Evolutionary conservation across 2,797 vertebrate species (phyloP), one percentile per base, ranked within the genome.

Genomic region (Hipposideros larvatus): DNA sequence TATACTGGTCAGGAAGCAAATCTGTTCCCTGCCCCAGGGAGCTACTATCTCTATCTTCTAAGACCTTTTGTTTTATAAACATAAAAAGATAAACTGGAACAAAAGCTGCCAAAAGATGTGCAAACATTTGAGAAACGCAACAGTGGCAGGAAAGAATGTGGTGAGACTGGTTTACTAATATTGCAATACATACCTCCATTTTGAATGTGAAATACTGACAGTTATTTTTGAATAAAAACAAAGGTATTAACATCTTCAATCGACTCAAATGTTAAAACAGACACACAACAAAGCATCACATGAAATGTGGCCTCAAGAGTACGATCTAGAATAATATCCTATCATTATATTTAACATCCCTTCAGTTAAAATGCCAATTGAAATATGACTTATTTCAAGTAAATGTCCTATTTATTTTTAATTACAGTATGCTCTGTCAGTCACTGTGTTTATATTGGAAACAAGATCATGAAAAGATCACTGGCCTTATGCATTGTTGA

Each of bases 361-460:
- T 96, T 98, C 96, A 96, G 77, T 97, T 96, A 96, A 95, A 94
- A 95, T 96, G 90, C 71, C 95, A 98, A 96, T 98, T 97, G 97
- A 94, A 97, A 74, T 46, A 85, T 73, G 89, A 97, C 96, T 96
- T 96, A 83, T 98, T 97, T 97, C 94, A 88, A 92, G 71, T 86
- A 96, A 98, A 94, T 83, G 94, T 97, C 78, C 80, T 31, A 10
- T 75, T 93, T 94, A 53, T 75, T 96, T 98, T 97, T 97, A 98
- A 97, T 98, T 94, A 89, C 51, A 87, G 28, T 65, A 11, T 18
- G 22, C 66, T 51, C 43, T 70, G 65, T 89, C 87, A 95, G 91
- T 41, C 66, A 63, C 90, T 75, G 34, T 80, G 63, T 96, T 97
- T 97, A 87, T 86, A 59, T n/a, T 53, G 87, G 71, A 92, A 96